Conservation (phyloP, 2,888 invertebrate species). For the Cephus rjabovi region DNA sequence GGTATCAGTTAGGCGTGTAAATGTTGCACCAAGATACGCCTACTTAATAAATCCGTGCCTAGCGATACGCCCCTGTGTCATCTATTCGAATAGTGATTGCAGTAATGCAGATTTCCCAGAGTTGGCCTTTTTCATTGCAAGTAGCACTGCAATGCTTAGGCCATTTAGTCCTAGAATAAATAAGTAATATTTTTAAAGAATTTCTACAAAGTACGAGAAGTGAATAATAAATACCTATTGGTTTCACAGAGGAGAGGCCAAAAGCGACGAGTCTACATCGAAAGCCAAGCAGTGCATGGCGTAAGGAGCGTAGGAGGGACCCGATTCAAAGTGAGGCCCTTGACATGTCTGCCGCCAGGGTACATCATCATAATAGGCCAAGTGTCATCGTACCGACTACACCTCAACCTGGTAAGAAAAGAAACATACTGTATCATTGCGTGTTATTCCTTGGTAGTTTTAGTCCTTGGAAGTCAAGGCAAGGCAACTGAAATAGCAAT, state of each 20-base stretch:
- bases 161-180: not conserved
- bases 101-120: not conserved
- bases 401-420: conserved; percentile 50
- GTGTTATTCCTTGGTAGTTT: not conserved
- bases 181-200: not conserved
- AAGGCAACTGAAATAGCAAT: not conserved
- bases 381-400: conserved; percentile 63
- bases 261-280: conserved; percentile 59
- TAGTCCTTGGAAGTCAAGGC: not conserved
- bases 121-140: not conserved
- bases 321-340: conserved; percentile 64
- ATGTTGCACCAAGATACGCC: not conserved
- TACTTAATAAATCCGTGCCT: not conserved
- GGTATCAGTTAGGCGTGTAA: not conserved
- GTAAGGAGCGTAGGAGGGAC: conserved; percentile 62
- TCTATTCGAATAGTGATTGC: not conserved
- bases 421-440: not conserved
- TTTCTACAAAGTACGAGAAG: not conserved
- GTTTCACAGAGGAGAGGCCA: conserved; percentile 56
- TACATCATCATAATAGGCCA: conserved; percentile 57
- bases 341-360: conserved; percentile 62
- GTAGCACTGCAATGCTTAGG: not conserved
- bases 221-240: not conserved
- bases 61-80: not conserved
- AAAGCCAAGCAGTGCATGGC: conserved; percentile 63